phyloP scores from a whole-genome alignment of 2,888 invertebrate species.

The Cerastis rubricosa region DNA sequence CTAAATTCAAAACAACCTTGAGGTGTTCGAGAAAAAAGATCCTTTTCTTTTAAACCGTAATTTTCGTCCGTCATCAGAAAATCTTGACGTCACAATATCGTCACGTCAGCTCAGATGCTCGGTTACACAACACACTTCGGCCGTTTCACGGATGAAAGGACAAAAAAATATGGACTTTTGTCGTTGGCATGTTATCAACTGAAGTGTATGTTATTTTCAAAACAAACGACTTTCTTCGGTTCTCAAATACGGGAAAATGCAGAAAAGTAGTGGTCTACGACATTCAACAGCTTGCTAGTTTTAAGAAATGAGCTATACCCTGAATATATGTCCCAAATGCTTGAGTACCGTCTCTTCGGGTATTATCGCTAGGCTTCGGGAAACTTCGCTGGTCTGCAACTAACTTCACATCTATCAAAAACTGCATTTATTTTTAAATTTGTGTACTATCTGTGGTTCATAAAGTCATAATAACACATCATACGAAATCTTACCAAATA shows the following conservation, averaged over 20 bases:
- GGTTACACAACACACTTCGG: constrained; percentile 29
- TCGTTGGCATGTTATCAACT: constrained; percentile 34
- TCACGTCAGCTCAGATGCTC: constrained; percentile 19
- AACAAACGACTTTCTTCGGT: neutral
- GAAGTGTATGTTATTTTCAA: neutral
- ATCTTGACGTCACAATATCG: constrained; percentile 27
- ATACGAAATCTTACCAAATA: too few species aligned
- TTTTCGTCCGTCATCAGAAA: neutral
- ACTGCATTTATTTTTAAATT: neutral
- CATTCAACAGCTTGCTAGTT: too few species aligned
- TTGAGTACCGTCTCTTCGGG: neutral
- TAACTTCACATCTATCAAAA: neutral
- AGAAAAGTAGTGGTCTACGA: too few species aligned
- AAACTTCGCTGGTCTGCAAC: neutral
- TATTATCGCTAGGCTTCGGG: neutral
- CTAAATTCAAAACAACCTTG: constrained; percentile 31
- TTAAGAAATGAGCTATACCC: neutral
- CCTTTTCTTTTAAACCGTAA: constrained; percentile 3
- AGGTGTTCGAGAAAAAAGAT: constrained; percentile 2
- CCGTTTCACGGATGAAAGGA: neutral
- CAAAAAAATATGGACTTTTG: constrained; percentile 15
- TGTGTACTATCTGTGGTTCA: neutral
- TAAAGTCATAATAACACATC: neutral
- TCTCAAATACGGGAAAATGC: neutral
- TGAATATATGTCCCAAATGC: neutral